Evolutionary conservation across 2,888 invertebrate species (phyloP), one percentile per base, ranked within the genome.

Genomic region (Tetanocera ferruginea): DNA sequence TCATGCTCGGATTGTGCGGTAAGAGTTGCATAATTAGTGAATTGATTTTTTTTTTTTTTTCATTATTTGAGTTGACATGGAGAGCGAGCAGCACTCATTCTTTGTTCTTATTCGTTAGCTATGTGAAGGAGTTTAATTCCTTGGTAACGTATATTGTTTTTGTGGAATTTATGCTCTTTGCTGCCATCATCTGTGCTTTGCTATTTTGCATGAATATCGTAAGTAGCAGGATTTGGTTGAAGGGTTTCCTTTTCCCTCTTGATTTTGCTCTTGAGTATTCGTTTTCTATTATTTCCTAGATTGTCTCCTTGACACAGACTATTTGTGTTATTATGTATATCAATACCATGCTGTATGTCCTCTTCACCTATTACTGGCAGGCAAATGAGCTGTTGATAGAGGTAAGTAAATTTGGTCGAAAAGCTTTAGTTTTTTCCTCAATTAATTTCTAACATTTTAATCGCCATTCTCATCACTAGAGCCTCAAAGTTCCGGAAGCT

Each of bases 351-450:
- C 79, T 88, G 43, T 88, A 87, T 79, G 84, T 88, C 0, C 82
- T 89, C 0, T 89, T 84, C 78, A 87, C 86, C n/a, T 87, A 86
- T 51, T 89, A 89, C 79, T 89, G 87, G 85, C 83, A 86, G 43
- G 88, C 88, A 75, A 88, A 89, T 82, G 88, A 89, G 75, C 79
- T 89, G 77, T 78, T 85, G 6, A 81, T 85, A 72, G 86, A 87
- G 86, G 89, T 88, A 78, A 79, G 79, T 81, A 76, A 57, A 69
- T 23, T 14, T 60, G 31, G 37, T 74, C 51, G 62, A 66, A 78
- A 62, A 71, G 43, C 51, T 76, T 57, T 70, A 74, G 77, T 66
- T 34, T 43, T n/a, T 55, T 69, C 19, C 43, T 66, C 57, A 23
- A 34, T 23, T n/a, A 23, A 55, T 57, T 31, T 71, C 5, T 28